These are phyloP conservation scores for Mustela nigripes DNA, from an alignment of 2,113 vertebrate genomes.

Conservation along the genomic window DNA sequence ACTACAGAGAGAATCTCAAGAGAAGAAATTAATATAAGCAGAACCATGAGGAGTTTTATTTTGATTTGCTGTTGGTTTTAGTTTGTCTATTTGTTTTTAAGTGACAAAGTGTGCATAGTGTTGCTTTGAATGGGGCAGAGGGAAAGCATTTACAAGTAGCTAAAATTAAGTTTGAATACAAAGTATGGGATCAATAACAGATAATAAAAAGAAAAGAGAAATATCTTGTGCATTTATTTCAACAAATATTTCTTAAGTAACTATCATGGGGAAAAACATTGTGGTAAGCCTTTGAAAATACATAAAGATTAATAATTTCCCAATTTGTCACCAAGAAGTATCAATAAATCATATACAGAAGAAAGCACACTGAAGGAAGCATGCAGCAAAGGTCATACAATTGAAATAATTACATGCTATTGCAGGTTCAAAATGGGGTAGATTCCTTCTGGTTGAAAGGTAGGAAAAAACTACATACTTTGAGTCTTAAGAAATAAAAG, in stretches of 20 bases:
- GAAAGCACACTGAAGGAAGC: neutral
- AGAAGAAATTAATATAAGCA: neutral
- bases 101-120: neutral
- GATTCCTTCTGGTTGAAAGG: neutral
- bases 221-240: neutral
- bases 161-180: neutral
- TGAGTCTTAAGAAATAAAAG: neutral
- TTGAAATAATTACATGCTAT: neutral
- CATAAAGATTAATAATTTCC: neutral
- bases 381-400: neutral
- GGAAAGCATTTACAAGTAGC: neutral
- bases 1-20: neutral
- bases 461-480: neutral
- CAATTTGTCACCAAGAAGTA: neutral
- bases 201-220: neutral
- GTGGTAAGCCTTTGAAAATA: neutral
- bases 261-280: neutral
- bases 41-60: neutral
- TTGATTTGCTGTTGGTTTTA: neutral
- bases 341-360: constrained; percentile 37
- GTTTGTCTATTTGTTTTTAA: neutral
- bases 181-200: neutral
- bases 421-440: neutral
- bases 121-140: neutral
- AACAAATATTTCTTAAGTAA: neutral